These are phyloP conservation scores for Hybos culiciformis DNA, from an alignment of 2,888 invertebrate species.

Conservation along the genomic window DNA sequence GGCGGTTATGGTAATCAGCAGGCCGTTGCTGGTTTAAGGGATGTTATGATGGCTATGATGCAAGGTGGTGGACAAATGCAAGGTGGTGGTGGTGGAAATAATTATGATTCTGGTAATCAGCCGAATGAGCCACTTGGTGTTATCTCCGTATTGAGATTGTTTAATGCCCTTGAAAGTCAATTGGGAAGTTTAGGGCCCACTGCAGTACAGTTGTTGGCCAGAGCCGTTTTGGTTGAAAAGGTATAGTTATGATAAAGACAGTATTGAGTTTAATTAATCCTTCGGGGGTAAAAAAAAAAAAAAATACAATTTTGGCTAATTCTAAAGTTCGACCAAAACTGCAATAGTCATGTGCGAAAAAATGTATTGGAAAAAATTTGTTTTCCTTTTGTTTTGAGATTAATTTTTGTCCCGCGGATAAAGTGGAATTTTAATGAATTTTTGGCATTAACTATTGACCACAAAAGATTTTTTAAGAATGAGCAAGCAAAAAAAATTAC, in stretches of 20 bases:
- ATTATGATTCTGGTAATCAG: background rate
- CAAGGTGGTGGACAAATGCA: background rate
- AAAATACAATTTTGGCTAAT: background rate
- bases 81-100: background rate
- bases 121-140: constrained; percentile 7
- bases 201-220: constrained; percentile 11
- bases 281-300: background rate
- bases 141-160: constrained; percentile 10
- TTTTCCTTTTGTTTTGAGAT: too few relatives aligned
- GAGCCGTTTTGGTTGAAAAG: constrained; percentile 12
- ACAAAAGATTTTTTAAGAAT: too few relatives aligned
- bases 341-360: too few relatives aligned
- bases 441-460: too few relatives aligned
- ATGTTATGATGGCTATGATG: background rate
- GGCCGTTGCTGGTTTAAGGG: background rate
- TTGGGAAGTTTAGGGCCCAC: constrained; percentile 14
- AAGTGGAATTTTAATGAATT: too few relatives aligned
- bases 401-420: background rate
- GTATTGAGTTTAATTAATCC: background rate
- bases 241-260: constrained; percentile 6
- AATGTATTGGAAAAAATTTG: too few relatives aligned
- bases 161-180: constrained; percentile 12
- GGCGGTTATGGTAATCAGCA: background rate
- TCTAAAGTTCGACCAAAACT: too few relatives aligned
- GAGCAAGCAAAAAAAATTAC: too few relatives aligned